Evolutionary conservation across 2,797 vertebrate genomes (phyloP).

Genomic region (Emys orbicularis): DNA sequence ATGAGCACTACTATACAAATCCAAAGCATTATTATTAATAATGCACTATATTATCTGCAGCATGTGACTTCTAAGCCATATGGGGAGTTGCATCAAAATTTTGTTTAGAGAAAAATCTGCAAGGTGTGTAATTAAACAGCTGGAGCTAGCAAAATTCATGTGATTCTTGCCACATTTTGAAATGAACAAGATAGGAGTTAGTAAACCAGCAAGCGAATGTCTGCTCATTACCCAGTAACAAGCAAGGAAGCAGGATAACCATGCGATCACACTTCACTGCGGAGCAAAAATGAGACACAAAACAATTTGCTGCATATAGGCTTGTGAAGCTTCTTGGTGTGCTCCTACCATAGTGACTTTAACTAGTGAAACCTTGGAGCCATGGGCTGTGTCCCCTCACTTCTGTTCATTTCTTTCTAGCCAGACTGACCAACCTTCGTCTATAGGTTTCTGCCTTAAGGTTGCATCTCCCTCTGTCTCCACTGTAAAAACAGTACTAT

Average conservation of each 20-base stretch:
- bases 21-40: not conserved
- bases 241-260: not conserved
- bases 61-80: accelerated
- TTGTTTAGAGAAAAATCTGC: not conserved
- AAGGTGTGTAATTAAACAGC: not conserved
- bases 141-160: not conserved
- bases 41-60: accelerated
- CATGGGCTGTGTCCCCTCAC: too few relatives aligned
- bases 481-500: conserved; percentile 1
- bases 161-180: not conserved
- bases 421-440: not conserved
- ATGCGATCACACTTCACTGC: accelerated
- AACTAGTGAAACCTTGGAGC: too few relatives aligned
- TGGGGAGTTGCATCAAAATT: not conserved
- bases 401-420: not conserved
- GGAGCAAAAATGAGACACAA: accelerated
- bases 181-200: not conserved
- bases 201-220: not conserved
- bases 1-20: not conserved
- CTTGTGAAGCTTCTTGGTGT: accelerated
- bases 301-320: not conserved
- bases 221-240: not conserved
- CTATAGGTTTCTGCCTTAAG: conserved; percentile 4
- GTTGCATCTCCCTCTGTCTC: not conserved
- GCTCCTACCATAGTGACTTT: too few relatives aligned